Evolutionary conservation across 2,797 vertebrate species (phyloP).

Genomic region (Naso thynnoides): DNA sequence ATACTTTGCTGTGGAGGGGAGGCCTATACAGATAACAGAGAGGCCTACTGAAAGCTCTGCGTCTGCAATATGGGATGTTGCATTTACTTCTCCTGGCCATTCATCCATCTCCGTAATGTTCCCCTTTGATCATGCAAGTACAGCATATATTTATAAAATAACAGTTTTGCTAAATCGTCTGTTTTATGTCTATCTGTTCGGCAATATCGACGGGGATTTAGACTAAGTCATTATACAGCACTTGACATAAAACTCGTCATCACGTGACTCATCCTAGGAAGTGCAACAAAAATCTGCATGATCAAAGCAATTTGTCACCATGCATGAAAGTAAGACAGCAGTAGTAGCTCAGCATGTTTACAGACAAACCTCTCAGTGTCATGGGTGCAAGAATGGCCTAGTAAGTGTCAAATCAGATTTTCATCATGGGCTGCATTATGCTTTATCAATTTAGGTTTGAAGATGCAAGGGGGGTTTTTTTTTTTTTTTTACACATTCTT

Average conservation of each 20-base stretch:
- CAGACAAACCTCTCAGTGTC: neutral
- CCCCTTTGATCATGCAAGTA: neutral
- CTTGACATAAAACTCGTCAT: neutral
- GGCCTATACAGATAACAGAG: constrained; percentile 35
- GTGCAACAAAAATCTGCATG: neutral
- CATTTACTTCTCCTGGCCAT: constrained; percentile 14
- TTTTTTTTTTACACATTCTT: no score
- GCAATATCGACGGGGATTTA: neutral
- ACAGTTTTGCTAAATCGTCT: neutral
- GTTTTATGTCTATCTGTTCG: no score
- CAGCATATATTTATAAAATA: neutral
- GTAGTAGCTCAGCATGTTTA: neutral
- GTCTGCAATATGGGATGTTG: constrained; percentile 5
- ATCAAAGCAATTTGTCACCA: neutral
- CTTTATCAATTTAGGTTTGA: no score
- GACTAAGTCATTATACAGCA: neutral
- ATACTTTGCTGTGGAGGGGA: constrained; percentile 29
- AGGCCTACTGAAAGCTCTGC: constrained; percentile 4
- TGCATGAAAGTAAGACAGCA: neutral
- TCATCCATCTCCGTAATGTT: constrained; percentile 2
- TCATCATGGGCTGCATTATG: neutral
- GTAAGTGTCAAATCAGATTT: neutral
- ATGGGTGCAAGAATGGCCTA: neutral
- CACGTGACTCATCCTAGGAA: neutral
- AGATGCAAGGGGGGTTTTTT: no score